Conservation (phyloP, 2,113 vertebrate genomes). For the Chaetura pelagica region DNA sequence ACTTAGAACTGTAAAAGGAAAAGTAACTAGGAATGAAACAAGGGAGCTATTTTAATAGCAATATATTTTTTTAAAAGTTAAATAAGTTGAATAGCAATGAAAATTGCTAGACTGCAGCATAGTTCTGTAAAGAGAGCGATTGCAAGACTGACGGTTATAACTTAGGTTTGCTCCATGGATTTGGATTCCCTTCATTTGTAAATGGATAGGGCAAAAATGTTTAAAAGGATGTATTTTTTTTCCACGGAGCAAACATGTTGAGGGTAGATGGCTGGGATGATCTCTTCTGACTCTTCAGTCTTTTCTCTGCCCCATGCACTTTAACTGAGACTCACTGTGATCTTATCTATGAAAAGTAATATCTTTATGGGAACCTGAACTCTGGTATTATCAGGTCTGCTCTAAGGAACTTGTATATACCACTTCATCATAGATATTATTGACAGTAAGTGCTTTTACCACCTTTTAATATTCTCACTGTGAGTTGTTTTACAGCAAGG, state of each 20-base stretch:
- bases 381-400: background rate
- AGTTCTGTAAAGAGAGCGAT: background rate
- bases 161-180: background rate
- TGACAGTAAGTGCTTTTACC: slow-evolving; percentile 42
- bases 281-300: background rate
- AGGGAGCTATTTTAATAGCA: background rate
- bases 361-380: background rate
- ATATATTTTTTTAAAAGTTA: background rate
- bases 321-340: background rate
- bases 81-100: background rate
- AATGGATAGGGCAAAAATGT: background rate
- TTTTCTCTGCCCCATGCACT: background rate
- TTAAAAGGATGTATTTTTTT: background rate
- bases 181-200: background rate
- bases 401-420: background rate
- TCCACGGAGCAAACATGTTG: background rate
- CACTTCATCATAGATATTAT: slow-evolving; percentile 20
- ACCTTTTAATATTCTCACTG: slow-evolving; percentile 26
- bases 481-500: slow-evolving; percentile 29
- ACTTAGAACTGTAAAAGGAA: background rate
- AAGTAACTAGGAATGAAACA: background rate
- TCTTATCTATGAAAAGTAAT: background rate
- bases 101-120: background rate
- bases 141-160: background rate
- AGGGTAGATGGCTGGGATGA: background rate